Evolutionary conservation across 2,888 invertebrate species (phyloP).

Genomic region (Phyllotreta striolata): DNA sequence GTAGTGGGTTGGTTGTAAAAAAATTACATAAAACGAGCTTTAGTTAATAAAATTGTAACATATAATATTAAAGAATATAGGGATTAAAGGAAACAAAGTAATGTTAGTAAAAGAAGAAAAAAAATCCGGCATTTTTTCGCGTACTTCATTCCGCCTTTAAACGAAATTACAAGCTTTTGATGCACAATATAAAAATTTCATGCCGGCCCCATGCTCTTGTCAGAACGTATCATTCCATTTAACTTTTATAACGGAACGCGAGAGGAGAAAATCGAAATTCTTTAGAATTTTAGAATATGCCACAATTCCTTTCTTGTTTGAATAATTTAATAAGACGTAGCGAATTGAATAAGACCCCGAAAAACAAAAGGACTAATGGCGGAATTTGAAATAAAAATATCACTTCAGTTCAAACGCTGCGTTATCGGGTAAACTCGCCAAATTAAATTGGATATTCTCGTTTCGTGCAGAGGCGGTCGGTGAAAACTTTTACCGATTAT

Average conservation of each 20-base stretch:
- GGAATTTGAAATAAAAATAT: constrained; percentile 41
- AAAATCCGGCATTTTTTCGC: no score
- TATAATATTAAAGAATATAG: no score
- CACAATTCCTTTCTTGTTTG: constrained; percentile 38
- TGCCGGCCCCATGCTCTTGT: constrained; percentile 25
- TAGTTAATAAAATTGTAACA: no score
- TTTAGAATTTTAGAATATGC: constrained; percentile 34
- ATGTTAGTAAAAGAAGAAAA: no score
- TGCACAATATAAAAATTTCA: constrained; percentile 22
- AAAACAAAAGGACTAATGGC: constrained; percentile 40
- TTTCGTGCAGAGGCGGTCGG: neutral
- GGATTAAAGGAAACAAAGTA: no score
- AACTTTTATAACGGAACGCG: constrained; percentile 29
- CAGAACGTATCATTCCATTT: constrained; percentile 34
- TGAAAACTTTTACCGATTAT: no score
- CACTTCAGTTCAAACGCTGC: constrained; percentile 31
- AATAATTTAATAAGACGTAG: constrained; percentile 40
- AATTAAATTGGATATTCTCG: constrained; percentile 45
- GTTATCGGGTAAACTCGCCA: constrained; percentile 39
- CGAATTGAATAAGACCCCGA: constrained; percentile 36
- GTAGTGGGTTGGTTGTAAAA: no score
- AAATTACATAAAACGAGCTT: no score
- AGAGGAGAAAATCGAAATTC: constrained; percentile 25
- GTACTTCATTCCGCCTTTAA: neutral
- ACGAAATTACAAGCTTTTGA: constrained; percentile 19